These are phyloP conservation scores for Lagocephalus sceleratus DNA, from an alignment of 2,797 vertebrate species.

Conservation along the genomic window DNA sequence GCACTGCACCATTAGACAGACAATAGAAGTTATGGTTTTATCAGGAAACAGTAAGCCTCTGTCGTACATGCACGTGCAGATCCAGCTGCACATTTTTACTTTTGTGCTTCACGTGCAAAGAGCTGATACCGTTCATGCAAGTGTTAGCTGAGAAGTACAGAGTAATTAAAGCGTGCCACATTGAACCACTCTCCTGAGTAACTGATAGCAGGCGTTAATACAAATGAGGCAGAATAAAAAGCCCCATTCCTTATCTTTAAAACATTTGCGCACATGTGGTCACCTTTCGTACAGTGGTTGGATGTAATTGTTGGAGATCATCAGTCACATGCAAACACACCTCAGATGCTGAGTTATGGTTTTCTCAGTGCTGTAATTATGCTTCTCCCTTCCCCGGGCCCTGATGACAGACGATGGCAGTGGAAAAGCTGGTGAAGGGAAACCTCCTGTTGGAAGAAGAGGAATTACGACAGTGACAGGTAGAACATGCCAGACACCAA, in stretches of 20 bases:
- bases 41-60: constrained; percentile 9
- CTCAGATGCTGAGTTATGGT: constrained; percentile 30
- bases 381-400: constrained; percentile 20
- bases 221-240: too few relatives aligned
- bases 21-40: constrained; percentile 10
- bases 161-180: constrained; percentile 41
- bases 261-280: too few relatives aligned
- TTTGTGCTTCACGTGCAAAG: constrained; percentile 22
- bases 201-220: neutral
- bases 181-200: constrained; percentile 10
- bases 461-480: constrained; percentile 43
- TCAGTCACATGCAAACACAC: constrained; percentile 22
- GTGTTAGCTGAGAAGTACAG: constrained; percentile 17
- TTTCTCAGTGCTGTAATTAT: constrained; percentile 62
- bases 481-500: constrained; percentile 32
- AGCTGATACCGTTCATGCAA: neutral
- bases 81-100: constrained; percentile 18
- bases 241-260: too few relatives aligned
- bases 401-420: constrained; percentile 38
- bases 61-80: constrained; percentile 3
- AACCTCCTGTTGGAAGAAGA: constrained; percentile 44
- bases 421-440: constrained; percentile 36
- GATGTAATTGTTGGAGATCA: constrained; percentile 34
- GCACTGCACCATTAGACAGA: constrained; percentile 23
- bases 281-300: constrained; percentile 12